These are phyloP conservation scores for Botia almorhae DNA, from an alignment of 2,797 vertebrate species.

Conservation along the genomic window DNA sequence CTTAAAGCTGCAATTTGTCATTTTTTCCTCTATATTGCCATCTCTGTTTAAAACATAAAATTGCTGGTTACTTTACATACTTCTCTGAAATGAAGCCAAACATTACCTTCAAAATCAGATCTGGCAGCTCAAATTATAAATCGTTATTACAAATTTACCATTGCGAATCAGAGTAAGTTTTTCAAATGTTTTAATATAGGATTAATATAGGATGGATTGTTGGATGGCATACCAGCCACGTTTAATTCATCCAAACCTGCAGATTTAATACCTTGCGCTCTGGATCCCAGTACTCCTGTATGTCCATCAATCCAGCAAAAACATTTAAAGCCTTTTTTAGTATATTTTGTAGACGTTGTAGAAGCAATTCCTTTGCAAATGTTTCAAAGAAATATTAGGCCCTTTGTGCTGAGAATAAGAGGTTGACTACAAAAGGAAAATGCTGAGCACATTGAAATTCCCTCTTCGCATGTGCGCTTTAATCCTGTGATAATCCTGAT, in stretches of 20 bases:
- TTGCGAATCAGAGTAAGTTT: too few species aligned
- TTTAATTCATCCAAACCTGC: slow-evolving; percentile 27
- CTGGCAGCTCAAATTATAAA: too few species aligned
- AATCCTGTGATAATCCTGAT: neutral
- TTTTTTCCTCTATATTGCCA: too few species aligned
- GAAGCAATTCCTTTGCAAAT: neutral
- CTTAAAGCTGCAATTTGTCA: too few species aligned
- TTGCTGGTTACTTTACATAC: too few species aligned
- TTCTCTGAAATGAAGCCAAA: too few species aligned
- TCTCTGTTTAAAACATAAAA: too few species aligned
- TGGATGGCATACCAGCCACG: slow-evolving; percentile 20
- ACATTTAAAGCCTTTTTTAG: neutral
- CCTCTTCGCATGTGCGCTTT: neutral
- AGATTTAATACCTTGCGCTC: slow-evolving; percentile 3
- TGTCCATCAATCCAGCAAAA: neutral
- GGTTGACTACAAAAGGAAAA: neutral
- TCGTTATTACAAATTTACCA: too few species aligned
- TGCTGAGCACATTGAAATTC: neutral
- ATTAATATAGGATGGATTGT: slow-evolving; percentile 1
- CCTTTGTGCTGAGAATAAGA: neutral
- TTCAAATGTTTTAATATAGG: too few species aligned
- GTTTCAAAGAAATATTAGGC: neutral
- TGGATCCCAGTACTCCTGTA: neutral
- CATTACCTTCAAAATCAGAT: too few species aligned
- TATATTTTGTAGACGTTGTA: neutral